Conservation (phyloP, 2,888 invertebrate species). For the Rhagonycha fulva region DNA sequence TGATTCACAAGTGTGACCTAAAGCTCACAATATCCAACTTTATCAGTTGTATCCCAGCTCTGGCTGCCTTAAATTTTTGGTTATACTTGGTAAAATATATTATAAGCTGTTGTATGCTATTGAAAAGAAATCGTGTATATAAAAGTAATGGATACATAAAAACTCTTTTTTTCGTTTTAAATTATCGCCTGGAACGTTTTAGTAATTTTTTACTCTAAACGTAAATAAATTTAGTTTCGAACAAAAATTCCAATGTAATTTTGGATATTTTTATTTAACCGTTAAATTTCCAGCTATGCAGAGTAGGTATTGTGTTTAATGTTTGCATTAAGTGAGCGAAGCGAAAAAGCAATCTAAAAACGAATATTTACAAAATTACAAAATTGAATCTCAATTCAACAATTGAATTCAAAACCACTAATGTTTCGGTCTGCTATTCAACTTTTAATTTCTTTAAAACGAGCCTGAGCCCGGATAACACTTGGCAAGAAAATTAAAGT, state of each 20-base stretch:
- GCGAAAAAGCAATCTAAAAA: constrained; percentile 25
- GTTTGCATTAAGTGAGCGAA: constrained; percentile 21
- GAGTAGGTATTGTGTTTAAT: constrained; percentile 17
- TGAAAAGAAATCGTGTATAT: constrained; percentile 25
- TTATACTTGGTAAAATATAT: constrained; percentile 31
- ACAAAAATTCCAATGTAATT: neutral
- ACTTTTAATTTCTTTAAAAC: constrained; percentile 38
- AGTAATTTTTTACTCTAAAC: neutral
- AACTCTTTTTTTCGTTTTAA: neutral
- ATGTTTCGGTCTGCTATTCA: constrained; percentile 31
- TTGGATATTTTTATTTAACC: neutral
- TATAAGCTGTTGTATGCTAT: constrained; percentile 31
- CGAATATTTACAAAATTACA: constrained; percentile 22
- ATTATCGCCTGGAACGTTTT: neutral
- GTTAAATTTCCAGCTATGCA: neutral
- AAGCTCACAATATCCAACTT: constrained; percentile 32
- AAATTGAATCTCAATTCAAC: constrained; percentile 34
- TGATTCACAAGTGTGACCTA: constrained; percentile 37
- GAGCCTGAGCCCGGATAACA: constrained; percentile 34
- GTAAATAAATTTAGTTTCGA: neutral
- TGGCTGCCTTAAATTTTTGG: constrained; percentile 32
- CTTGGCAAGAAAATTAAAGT: constrained; percentile 38
- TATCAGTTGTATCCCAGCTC: constrained; percentile 27
- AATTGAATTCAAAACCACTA: constrained; percentile 32
- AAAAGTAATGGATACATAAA: constrained; percentile 2